Evolutionary conservation across 2,113 vertebrate genomes (phyloP).

Genomic region (Grammomys dolichurus): DNA sequence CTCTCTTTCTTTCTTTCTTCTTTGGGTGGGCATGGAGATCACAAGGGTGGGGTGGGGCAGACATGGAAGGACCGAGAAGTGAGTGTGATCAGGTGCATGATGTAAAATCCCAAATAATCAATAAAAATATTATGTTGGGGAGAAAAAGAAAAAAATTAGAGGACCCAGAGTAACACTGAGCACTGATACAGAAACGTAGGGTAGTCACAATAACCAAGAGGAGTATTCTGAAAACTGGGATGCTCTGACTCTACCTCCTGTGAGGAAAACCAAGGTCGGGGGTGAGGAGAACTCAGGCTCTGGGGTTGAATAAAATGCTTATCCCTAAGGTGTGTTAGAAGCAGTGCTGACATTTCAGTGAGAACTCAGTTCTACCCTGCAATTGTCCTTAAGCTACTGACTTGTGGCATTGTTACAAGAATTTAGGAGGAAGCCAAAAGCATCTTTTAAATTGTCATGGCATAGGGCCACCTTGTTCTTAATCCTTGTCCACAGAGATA

Average conservation of each 20-base stretch:
- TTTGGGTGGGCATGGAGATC: no score
- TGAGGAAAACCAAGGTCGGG: neutral
- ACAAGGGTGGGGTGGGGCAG: no score
- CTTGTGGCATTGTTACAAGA: neutral
- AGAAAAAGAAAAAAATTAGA: neutral
- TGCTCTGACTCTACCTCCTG: neutral
- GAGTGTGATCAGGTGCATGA: no score
- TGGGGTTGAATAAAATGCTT: neutral
- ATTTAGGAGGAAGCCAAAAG: neutral
- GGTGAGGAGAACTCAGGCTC: neutral
- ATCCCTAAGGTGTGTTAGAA: rapidly evolving
- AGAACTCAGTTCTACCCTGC: neutral
- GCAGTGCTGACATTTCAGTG: neutral
- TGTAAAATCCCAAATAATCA: no score
- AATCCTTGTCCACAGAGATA: neutral
- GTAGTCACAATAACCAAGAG: neutral
- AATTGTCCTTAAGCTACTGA: neutral
- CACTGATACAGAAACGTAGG: neutral
- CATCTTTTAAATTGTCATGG: neutral
- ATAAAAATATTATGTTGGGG: no score
- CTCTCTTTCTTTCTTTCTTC: no score
- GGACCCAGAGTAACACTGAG: neutral
- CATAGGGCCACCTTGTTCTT: neutral
- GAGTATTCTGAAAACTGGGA: neutral
- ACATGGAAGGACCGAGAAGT: no score